These are phyloP conservation scores for Clupea harengus DNA, from an alignment of 2,113 vertebrate species.

Conservation along the genomic window DNA sequence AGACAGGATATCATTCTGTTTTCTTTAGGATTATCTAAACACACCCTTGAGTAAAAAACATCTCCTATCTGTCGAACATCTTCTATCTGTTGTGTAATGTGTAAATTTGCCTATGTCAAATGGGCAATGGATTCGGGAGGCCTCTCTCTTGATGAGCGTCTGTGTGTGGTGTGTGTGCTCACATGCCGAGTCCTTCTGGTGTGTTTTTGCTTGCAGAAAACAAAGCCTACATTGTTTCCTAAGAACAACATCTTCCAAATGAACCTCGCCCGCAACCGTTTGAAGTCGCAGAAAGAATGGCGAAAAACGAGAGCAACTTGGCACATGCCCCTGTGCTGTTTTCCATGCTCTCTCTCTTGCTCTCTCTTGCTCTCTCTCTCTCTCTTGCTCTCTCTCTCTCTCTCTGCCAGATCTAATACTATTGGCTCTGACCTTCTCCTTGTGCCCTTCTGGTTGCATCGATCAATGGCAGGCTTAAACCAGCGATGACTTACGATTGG, in stretches of 20 bases:
- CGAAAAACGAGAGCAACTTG: slow-evolving; percentile 15
- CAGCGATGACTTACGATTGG: neutral
- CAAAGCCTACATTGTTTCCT: neutral
- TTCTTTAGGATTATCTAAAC: neutral
- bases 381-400: neutral
- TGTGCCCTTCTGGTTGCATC: slow-evolving; percentile 6
- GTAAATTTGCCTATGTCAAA: too few species aligned
- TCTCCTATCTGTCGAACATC: neutral
- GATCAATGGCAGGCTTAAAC: slow-evolving; percentile 10
- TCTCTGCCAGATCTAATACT: neutral
- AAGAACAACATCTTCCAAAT: slow-evolving; percentile 17
- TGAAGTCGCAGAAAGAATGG: slow-evolving; percentile 4
- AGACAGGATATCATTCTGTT: neutral
- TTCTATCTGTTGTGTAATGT: too few species aligned
- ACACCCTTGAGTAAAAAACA: neutral
- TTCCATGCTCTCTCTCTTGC: neutral
- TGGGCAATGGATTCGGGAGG: neutral
- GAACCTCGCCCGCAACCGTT: slow-evolving; percentile 6
- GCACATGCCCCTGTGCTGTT: neutral
- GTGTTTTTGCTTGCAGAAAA: neutral
- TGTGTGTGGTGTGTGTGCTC: neutral
- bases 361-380: neutral
- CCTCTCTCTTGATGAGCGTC: neutral
- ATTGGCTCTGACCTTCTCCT: neutral
- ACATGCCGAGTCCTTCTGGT: slow-evolving; percentile 1